Conservation (phyloP, 2,113 vertebrate species). For the Australoheros scitulus region DNA sequence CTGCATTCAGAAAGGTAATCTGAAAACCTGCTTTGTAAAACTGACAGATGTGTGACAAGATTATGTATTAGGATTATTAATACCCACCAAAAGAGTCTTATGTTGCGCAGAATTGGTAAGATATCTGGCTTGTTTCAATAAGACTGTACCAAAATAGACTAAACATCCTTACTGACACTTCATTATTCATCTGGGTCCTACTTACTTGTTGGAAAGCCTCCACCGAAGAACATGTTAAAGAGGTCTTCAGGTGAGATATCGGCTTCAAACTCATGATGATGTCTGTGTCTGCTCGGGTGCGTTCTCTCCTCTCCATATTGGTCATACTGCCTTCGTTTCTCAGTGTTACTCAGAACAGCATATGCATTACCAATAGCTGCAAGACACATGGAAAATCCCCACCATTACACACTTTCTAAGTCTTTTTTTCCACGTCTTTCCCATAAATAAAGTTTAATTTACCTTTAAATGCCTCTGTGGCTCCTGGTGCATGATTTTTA, state of each 20-base stretch:
- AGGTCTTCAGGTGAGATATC: slow-evolving; percentile 98
- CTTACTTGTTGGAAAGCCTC: slow-evolving; percentile 96
- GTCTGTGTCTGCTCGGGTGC: slow-evolving; percentile 82
- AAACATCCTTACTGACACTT: neutral
- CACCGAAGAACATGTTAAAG: slow-evolving; percentile 99
- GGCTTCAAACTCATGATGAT: slow-evolving; percentile 94
- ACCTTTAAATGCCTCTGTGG: slow-evolving; percentile 97
- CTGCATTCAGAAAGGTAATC: neutral
- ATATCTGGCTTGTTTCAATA: neutral
- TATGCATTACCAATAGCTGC: slow-evolving; percentile 89
- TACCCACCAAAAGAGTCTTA: neutral
- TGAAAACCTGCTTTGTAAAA: neutral
- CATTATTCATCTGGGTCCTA: neutral
- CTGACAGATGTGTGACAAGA: neutral
- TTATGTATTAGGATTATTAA: neutral
- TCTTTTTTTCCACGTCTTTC: neutral
- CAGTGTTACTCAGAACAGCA: slow-evolving; percentile 88
- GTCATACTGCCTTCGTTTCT: slow-evolving; percentile 95
- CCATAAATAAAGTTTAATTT: neutral
- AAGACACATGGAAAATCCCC: slow-evolving; percentile 1
- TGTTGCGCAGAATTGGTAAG: neutral
- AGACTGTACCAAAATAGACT: neutral
- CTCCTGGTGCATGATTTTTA: slow-evolving; percentile 83
- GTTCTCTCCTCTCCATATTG: slow-evolving; percentile 92
- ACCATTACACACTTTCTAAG: neutral